A percentile compares a stretch with the other conserved stretches of the same genome.
phyloP scores from a whole-genome alignment of 2,113 vertebrate species.

The Solea solea region DNA sequence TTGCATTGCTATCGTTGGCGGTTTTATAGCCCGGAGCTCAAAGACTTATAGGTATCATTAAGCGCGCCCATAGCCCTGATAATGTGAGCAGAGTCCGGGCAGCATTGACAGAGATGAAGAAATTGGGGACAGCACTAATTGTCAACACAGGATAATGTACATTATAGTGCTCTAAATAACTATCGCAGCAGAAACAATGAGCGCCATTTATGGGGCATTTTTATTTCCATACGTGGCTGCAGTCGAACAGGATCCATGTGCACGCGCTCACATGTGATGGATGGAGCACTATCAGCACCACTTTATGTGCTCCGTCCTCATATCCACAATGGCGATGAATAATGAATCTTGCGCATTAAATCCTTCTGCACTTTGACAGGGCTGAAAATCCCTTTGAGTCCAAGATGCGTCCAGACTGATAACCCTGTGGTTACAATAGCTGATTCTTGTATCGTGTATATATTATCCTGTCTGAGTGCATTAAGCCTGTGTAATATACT shows the following conservation, averaged over 20 bases:
- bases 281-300: constrained; percentile 51
- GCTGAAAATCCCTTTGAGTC: constrained; percentile 37
- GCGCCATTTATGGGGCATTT: constrained; percentile 37
- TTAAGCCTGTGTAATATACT: no score
- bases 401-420: constrained; percentile 29
- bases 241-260: constrained; percentile 33
- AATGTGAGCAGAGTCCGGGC: constrained; percentile 32
- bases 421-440: not conserved
- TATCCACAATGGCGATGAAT: constrained; percentile 22
- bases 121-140: constrained; percentile 34
- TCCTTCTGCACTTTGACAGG: constrained; percentile 57
- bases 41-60: constrained; percentile 51
- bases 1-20: constrained; percentile 41
- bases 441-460: no score
- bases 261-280: constrained; percentile 28
- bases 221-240: constrained; percentile 17
- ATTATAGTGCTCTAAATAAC: constrained; percentile 44
- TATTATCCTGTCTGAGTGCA: no score
- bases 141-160: constrained; percentile 26
- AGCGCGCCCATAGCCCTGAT: constrained; percentile 31
- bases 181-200: constrained; percentile 28
- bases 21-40: constrained; percentile 35
- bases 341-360: constrained; percentile 61
- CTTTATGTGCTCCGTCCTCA: constrained; percentile 48
- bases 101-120: constrained; percentile 25